These are phyloP conservation scores for Neelides folsomi DNA, from an alignment of 2,888 invertebrate species.

Conservation along the genomic window DNA sequence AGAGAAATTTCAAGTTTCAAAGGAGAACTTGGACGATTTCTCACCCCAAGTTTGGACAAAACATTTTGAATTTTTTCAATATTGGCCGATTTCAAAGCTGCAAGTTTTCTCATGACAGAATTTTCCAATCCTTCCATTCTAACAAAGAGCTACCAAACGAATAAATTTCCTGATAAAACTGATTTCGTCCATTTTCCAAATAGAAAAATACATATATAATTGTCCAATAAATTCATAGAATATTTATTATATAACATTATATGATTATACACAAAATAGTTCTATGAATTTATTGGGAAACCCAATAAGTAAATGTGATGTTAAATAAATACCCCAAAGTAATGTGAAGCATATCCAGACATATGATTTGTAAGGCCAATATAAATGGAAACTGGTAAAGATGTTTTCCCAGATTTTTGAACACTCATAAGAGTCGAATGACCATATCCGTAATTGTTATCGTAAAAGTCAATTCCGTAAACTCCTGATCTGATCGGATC, in stretches of 20 bases:
- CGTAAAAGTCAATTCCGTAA: constrained; percentile 24
- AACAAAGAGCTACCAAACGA: constrained; percentile 18
- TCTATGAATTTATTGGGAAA: no score
- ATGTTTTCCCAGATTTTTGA: constrained; percentile 22
- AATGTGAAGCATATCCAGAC: constrained; percentile 23
- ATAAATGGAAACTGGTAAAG: constrained; percentile 26
- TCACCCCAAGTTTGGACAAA: constrained; percentile 21
- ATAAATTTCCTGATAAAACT: not conserved
- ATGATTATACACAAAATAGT: no score
- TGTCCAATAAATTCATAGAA: no score
- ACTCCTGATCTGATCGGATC: constrained; percentile 22
- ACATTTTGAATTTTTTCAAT: constrained; percentile 25
- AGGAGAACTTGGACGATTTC: constrained; percentile 10
- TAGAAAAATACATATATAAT: not conserved
- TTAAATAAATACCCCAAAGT: constrained; percentile 19
- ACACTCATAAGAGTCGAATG: constrained; percentile 14
- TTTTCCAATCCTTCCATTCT: constrained; percentile 28
- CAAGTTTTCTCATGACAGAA: constrained; percentile 10
- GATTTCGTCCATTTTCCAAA: not conserved
- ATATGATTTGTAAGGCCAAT: constrained; percentile 19
- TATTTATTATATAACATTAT: no score
- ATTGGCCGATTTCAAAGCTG: constrained; percentile 9
- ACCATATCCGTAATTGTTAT: constrained; percentile 26
- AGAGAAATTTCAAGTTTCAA: constrained; percentile 23
- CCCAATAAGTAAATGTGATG: not conserved